Base-by-base conservation (phyloP, 2,888 invertebrate genomes). In the Melieria omissa region DNA sequence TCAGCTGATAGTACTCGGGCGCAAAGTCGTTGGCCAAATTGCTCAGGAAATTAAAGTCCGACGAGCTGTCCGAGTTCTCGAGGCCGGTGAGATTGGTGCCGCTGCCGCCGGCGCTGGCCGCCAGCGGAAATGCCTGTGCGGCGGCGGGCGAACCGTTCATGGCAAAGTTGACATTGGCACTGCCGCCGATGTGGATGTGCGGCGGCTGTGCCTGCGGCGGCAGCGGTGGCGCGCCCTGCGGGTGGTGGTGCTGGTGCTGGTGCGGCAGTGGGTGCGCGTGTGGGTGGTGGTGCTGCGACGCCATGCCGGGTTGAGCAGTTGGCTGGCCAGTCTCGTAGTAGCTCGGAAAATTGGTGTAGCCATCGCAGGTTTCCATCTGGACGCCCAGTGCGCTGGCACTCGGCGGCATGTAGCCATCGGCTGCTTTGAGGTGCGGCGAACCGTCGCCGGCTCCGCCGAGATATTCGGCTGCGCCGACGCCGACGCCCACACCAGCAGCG, bases 41-140 rank as follows among this genome's bases (percentile, higher is more conserved):
- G 88, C 95, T 95, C 76, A 97, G 90, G 86, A 97, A 97, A 87
- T 96, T 96, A 88, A 96, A 96, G 87, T 96, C 96, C 46, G 96
- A 95, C n/a, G 95, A 95, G 85, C 94, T 95, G 86, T 95, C 95
- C 80, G 94, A 95, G 87, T 95, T 95, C 81, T 95, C 95, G 64
- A 93, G 88, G 0, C 91, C 91, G 7, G 91, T 90, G 9, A 91
- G 90, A 88, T 90, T 90, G 45, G 90, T 88, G 3, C 88, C 88
- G 0, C 89, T 88, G 10, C 75, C 79, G 16, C 52, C 71, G n/a
- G 54, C 54, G 58, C 57, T 70, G 3, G 57, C 70, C 0, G 72
- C 75, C 46, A 76, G 73, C 42, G 76, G 77, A 74, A 74, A 79
- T 46, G 71, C 75, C 70, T 73, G 80, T 29, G 65, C 81, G 61